Percentiles rank a stretch among this genome's conserved stretches.
These are phyloP conservation scores for Temnopleurus reevesii DNA, from an alignment of 53 echinoderm and acorn worm species.

Conservation along the genomic window DNA sequence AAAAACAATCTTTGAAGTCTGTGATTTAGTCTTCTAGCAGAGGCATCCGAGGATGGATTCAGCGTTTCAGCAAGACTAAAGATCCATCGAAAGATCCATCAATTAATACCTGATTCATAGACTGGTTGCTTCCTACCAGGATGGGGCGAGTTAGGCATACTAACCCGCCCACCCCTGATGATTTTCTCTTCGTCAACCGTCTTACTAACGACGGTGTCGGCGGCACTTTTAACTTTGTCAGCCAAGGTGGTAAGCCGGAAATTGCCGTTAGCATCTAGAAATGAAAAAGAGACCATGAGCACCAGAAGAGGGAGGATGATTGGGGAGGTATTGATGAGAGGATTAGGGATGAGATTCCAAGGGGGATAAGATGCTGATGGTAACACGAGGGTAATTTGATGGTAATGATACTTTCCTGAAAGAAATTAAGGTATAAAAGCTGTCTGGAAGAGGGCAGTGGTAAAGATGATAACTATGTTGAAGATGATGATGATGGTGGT, in stretches of 20 bases:
- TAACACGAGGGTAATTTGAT: too few species aligned
- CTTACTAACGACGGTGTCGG: neutral
- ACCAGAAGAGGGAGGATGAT: neutral
- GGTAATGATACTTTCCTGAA: too few species aligned
- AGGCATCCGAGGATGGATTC: too few species aligned
- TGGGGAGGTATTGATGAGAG: neutral
- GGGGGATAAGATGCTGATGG: too few species aligned
- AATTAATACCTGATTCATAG: constrained; percentile 47
- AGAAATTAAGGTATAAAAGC: too few species aligned
- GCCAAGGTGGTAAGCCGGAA: constrained; percentile 35
- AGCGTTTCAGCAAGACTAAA: too few species aligned
- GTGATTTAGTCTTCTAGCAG: too few species aligned
- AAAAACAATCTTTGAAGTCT: too few species aligned
- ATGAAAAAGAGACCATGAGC: neutral
- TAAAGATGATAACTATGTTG: neutral
- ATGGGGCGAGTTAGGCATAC: constrained; percentile 19
- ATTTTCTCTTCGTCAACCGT: neutral
- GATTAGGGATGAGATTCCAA: too few species aligned
- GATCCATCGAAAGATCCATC: too few species aligned
- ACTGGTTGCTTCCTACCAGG: neutral
- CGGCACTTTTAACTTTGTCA: constrained; percentile 37
- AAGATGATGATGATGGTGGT: neutral
- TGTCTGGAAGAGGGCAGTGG: neutral
- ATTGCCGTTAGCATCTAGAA: neutral
- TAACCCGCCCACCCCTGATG: neutral